Base-by-base conservation (phyloP, 1,140 invertebrate genomes). In the Saccostrea cuccullata region DNA sequence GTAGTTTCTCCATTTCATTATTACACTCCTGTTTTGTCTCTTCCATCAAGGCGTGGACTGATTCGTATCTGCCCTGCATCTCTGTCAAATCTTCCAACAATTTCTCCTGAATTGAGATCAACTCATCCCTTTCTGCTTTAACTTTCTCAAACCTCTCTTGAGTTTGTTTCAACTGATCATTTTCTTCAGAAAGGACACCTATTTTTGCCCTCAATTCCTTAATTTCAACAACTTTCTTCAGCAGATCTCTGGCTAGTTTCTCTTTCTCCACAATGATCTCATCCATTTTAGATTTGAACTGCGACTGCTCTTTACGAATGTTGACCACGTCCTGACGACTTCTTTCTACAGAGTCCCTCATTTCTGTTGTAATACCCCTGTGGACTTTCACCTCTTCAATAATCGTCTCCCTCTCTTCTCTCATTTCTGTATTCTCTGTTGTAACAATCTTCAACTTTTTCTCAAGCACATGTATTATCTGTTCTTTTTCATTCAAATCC, bases 1-100 rank as follows among this genome's bases (percentile, higher is more conserved):
- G 84, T 6, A 90, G 56, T 55, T 60, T 56, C 20, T 87, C 60
- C 40, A 90, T 87, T 55, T 91, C 91, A 23, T 86, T 90, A 15
- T 64, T 85, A 55, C 88, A 86, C 55, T 89, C 87, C 9, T 88
- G 84, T 64, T 89, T 89, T 3, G 73, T 82, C 8, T 88, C 89
- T 56, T 90, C 84, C 58, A 92, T 64, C 36, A 89, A 82, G 15
- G 26, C 85, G 5, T 88, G 86, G n/a, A 91, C 89, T 83, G 77
- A 47, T 60, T 88, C 87, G 47, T 90, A 88, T 60, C 86, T 84
- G 4, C 55, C 56, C 40, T 88, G 55, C 82, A 88, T 85, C 58
- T 90, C 87, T 40, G 36, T 64, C 4, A 88, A 11, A 82, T 88
- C 86, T 8, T 86, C 86, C 2, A 64, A 64, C 40, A 88, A 40